A percentile compares a stretch with the other conserved stretches of the same genome.
Evolutionary conservation across 2,888 invertebrate species (phyloP).

Genomic region (Heliconius charithonia): DNA sequence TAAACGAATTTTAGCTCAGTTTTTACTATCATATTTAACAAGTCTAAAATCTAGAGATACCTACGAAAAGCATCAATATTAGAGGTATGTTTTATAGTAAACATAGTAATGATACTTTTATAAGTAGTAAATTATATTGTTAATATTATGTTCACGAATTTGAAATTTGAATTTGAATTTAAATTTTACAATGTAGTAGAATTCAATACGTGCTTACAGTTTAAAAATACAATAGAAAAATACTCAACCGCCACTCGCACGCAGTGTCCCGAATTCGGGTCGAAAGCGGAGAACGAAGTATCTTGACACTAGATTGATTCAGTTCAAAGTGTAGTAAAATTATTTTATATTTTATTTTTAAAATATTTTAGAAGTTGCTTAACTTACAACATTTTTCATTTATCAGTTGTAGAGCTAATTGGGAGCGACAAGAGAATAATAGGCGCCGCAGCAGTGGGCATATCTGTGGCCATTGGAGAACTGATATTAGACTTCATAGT

Average conservation of each 20-base stretch:
- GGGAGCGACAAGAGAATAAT: constrained; percentile 85
- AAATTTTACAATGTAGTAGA: too few species aligned
- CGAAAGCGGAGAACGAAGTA: too few species aligned
- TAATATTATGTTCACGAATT: not conserved
- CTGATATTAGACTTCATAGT: constrained; percentile 85
- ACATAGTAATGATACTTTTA: not conserved
- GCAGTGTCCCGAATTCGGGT: too few species aligned
- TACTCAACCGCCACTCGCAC: too few species aligned
- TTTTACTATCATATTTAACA: too few species aligned
- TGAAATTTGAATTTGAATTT: too few species aligned
- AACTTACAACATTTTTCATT: not conserved
- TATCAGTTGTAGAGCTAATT: constrained; percentile 53
- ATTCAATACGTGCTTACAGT: too few species aligned
- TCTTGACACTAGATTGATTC: too few species aligned
- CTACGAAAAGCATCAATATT: not conserved
- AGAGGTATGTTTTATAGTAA: not conserved
- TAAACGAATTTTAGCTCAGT: too few species aligned
- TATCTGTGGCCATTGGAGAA: constrained; percentile 86
- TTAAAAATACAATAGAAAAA: too few species aligned
- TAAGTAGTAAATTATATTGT: not conserved
- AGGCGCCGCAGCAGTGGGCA: constrained; percentile 85
- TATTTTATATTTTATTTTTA: not conserved
- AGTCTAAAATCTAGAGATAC: too few species aligned
- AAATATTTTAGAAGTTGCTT: not conserved
- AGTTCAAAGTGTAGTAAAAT: too few species aligned